These are phyloP conservation scores for Geococcyx californianus DNA, from an alignment of 2,113 vertebrate species.

Conservation along the genomic window DNA sequence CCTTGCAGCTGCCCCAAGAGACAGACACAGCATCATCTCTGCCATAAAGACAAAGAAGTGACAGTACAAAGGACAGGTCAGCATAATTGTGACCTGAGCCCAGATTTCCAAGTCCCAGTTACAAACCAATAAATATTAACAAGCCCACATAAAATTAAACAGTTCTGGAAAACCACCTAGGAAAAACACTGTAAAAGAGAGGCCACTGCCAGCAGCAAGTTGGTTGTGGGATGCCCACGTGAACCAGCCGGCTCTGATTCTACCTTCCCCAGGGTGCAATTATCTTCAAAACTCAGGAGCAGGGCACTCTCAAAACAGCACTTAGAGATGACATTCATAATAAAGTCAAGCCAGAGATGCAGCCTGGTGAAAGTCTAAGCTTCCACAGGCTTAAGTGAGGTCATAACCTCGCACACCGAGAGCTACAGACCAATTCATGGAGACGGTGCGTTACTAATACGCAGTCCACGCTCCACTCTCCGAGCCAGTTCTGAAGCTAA, in stretches of 20 bases:
- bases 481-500: background rate
- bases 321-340: background rate
- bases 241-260: background rate
- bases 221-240: background rate
- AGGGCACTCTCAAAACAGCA: background rate
- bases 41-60: background rate
- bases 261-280: conserved; percentile 44
- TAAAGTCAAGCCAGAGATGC: background rate
- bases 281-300: background rate
- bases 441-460: background rate
- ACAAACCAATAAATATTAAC: conserved; percentile 13
- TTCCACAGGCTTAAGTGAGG: background rate
- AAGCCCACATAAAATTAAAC: background rate
- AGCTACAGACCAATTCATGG: background rate
- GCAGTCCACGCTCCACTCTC: background rate
- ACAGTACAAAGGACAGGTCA: background rate
- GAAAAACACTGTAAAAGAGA: background rate
- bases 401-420: rapidly evolving
- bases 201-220: background rate
- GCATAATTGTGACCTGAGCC: background rate
- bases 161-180: background rate
- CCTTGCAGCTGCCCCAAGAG: background rate
- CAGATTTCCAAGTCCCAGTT: background rate
- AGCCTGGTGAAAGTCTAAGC: background rate
- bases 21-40: background rate